phyloP scores from a whole-genome alignment of 2,113 vertebrate species.

The Mobula birostris region DNA sequence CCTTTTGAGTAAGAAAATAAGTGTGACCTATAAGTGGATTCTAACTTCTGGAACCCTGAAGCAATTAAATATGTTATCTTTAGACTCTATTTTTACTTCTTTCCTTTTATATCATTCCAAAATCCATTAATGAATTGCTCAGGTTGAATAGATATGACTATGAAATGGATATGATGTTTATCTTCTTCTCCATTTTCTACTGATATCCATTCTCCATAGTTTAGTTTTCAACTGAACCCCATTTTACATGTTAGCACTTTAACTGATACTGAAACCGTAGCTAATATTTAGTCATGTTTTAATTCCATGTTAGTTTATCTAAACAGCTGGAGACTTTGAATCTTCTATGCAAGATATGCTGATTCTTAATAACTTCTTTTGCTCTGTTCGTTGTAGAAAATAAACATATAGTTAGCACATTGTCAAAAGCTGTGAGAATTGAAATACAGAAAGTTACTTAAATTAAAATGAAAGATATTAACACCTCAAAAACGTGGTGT shows the following conservation, averaged over 20 bases:
- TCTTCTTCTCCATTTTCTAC: background rate
- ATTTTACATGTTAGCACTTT: conserved; percentile 1
- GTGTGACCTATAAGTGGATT: background rate
- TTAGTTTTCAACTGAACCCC: background rate
- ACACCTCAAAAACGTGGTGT: background rate
- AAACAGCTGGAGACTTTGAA: background rate
- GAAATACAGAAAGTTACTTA: background rate
- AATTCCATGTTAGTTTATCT: background rate
- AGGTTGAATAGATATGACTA: background rate
- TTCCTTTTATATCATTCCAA: background rate
- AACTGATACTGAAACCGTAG: background rate
- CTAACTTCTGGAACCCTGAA: background rate
- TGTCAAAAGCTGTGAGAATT: background rate
- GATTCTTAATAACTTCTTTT: background rate
- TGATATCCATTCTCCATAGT: background rate
- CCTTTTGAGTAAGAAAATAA: background rate
- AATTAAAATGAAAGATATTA: background rate
- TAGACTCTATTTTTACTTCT: background rate
- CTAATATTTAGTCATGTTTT: background rate
- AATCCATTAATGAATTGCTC: background rate
- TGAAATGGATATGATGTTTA: background rate
- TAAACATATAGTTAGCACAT: background rate
- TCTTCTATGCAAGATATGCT: background rate
- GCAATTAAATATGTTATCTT: background rate
- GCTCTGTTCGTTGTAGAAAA: background rate